These are phyloP conservation scores for Pterostichus madidus DNA, from an alignment of 2,888 invertebrate species.

Conservation along the genomic window DNA sequence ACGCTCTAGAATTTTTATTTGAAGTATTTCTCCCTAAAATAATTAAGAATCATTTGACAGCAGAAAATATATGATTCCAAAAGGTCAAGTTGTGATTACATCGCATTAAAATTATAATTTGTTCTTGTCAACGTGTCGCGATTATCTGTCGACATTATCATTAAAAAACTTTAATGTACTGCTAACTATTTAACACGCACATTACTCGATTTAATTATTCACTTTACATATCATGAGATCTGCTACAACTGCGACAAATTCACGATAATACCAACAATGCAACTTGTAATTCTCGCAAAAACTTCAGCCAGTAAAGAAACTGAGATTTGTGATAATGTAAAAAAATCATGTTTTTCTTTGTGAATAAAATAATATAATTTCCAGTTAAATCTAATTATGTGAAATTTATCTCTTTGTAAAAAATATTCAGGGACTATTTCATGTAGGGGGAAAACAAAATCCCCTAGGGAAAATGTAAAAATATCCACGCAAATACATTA, in stretches of 20 bases:
- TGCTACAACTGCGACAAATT: conserved; percentile 19
- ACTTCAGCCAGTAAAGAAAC: background rate
- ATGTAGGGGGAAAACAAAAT: no score
- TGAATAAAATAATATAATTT: no score
- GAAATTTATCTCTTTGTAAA: no score
- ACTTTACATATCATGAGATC: conserved; percentile 23
- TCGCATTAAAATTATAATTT: conserved; percentile 35
- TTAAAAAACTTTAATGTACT: conserved; percentile 41
- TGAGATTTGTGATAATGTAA: no score
- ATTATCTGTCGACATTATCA: conserved; percentile 32
- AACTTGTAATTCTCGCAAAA: background rate
- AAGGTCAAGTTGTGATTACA: background rate
- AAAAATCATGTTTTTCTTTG: no score
- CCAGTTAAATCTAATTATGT: no score
- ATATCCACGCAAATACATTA: no score
- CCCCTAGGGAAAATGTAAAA: no score
- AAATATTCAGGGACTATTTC: no score
- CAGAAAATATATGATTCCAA: background rate
- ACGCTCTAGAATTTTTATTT: no score
- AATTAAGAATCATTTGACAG: background rate
- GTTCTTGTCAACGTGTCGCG: conserved; percentile 24
- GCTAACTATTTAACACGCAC: conserved; percentile 31
- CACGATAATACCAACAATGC: background rate
- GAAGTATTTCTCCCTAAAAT: background rate
- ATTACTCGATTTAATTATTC: conserved; percentile 45